These are phyloP conservation scores for Stenotaenia linearis DNA, from an alignment of 2,888 invertebrate species.

Conservation along the genomic window DNA sequence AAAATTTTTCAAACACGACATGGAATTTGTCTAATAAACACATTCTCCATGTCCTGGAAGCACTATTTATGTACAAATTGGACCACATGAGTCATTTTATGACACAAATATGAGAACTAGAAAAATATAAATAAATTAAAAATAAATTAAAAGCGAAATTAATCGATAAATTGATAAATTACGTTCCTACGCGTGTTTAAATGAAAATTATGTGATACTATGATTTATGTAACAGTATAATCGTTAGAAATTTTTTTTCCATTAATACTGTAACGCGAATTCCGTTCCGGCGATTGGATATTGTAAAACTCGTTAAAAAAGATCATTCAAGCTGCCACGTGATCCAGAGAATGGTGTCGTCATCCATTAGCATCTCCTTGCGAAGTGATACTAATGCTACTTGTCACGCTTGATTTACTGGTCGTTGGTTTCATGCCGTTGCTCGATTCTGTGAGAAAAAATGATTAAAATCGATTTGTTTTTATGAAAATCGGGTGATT, in stretches of 20 bases:
- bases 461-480: neutral
- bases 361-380: conserved; percentile 29
- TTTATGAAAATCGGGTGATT: neutral
- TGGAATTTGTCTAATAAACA: no score
- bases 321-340: neutral
- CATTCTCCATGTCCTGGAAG: neutral
- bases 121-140: neutral
- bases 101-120: neutral
- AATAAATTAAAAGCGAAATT: no score
- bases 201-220: neutral
- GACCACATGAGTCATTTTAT: neutral
- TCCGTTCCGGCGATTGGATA: neutral
- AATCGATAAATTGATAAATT: neutral
- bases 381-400: conserved; percentile 32
- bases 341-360: conserved; percentile 3
- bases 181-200: neutral
- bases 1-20: neutral
- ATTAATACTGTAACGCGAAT: neutral
- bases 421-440: conserved; percentile 31
- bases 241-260: neutral
- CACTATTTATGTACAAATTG: neutral
- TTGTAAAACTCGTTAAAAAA: neutral
- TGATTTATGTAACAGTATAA: neutral
- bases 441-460: conserved; percentile 31
- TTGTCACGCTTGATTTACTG: conserved; percentile 35